These are phyloP conservation scores for Lochmaea capreae DNA, from an alignment of 2,888 invertebrate species.

Conservation along the genomic window DNA sequence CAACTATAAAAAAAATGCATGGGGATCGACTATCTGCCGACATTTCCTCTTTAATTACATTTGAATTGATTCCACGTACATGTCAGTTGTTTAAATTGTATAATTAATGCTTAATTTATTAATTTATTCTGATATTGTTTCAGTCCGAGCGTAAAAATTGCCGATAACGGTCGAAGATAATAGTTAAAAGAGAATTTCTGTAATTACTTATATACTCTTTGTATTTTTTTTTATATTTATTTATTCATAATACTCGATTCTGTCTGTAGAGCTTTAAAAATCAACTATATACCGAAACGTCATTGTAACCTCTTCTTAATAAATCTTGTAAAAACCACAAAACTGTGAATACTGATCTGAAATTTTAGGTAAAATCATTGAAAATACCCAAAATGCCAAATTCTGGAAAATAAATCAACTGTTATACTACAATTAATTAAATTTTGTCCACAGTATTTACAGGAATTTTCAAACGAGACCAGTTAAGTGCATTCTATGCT, in stretches of 20 bases:
- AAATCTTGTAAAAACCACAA: too few species aligned
- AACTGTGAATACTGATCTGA: too few species aligned
- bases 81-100: constrained; percentile 64
- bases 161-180: constrained; percentile 66
- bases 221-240: constrained; percentile 50
- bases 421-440: too few species aligned
- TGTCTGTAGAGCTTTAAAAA: constrained; percentile 51
- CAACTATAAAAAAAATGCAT: constrained; percentile 25
- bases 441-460: not conserved
- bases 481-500: not conserved
- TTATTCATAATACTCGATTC: constrained; percentile 56
- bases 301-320: too few species aligned
- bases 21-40: constrained; percentile 48
- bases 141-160: constrained; percentile 65
- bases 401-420: too few species aligned
- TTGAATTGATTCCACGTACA: constrained; percentile 65
- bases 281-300: constrained; percentile 52
- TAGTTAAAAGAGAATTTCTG: constrained; percentile 55
- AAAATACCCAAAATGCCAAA: too few species aligned
- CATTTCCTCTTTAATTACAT: constrained; percentile 61
- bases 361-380: too few species aligned
- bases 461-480: not conserved
- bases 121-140: constrained; percentile 67
- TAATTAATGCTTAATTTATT: constrained; percentile 67
- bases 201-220: constrained; percentile 54